Conservation (phyloP, 2,888 invertebrate species). For the Melanophora roralis region DNA sequence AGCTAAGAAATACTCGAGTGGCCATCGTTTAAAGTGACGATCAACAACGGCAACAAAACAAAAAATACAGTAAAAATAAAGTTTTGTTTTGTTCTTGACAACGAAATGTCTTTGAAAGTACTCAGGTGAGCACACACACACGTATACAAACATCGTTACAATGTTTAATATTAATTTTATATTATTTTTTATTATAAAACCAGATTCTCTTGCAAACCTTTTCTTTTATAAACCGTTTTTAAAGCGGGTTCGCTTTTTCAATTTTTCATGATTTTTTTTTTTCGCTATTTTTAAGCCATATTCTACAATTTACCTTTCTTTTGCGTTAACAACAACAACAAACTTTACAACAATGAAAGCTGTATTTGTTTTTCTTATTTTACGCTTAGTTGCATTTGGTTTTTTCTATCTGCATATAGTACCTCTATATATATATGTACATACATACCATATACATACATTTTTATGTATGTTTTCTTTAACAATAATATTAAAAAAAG, state of each 20-base stretch:
- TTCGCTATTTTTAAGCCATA: not conserved
- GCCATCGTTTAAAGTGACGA: constrained; percentile 32
- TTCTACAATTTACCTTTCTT: constrained; percentile 40
- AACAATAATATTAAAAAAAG: too few species aligned
- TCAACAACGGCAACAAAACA: not conserved
- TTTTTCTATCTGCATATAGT: not conserved
- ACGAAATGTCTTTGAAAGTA: constrained; percentile 2
- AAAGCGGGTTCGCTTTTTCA: not conserved
- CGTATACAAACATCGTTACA: too few species aligned
- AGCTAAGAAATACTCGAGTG: not conserved
- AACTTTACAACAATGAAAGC: not conserved
- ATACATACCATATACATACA: not conserved
- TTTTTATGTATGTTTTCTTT: not conserved
- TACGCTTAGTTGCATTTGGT: constrained; percentile 29
- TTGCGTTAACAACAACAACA: constrained; percentile 22
- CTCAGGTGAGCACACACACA: not conserved
- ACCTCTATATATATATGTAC: not conserved
- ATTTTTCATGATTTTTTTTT: constrained; percentile 1
- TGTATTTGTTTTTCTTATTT: constrained; percentile 13
- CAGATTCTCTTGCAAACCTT: not conserved
- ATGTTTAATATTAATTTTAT: too few species aligned
- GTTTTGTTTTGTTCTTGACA: constrained; percentile 50
- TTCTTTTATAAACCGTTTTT: not conserved
- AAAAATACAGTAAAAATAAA: constrained; percentile 8
- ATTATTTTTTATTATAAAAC: too few species aligned